Percentiles rank a stretch among this genome's conserved stretches.
These are phyloP conservation scores for Syrrhaptes paradoxus DNA, from an alignment of 2,113 vertebrate species.

Conservation along the genomic window DNA sequence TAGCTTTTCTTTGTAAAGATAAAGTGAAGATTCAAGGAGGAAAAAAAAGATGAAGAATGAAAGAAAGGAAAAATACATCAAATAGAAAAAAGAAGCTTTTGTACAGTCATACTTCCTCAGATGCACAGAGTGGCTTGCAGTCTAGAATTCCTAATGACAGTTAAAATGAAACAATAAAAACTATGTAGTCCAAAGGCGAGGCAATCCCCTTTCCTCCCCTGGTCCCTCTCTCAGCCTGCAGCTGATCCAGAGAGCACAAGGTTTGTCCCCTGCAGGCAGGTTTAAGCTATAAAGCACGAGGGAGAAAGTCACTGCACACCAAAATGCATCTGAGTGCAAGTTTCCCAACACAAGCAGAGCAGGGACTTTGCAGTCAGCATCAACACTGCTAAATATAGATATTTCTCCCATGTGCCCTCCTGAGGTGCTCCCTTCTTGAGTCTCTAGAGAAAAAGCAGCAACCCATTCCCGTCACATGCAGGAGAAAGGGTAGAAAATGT, in stretches of 20 bases:
- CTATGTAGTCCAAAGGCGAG: background rate
- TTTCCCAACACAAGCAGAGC: background rate
- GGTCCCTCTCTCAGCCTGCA: background rate
- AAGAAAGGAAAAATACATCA: background rate
- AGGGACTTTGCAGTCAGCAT: background rate
- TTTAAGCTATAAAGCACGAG: background rate
- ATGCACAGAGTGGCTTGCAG: background rate
- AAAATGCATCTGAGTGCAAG: background rate
- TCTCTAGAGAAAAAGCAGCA: background rate
- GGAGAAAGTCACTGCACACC: background rate
- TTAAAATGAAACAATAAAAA: slow-evolving; percentile 42
- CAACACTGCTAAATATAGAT: background rate
- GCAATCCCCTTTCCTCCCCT: background rate
- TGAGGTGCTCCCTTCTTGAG: accelerated
- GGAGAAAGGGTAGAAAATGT: background rate
- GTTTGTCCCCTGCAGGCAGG: background rate
- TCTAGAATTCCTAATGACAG: slow-evolving; percentile 12
- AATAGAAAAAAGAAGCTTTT: background rate
- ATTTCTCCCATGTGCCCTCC: background rate
- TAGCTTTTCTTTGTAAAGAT: background rate
- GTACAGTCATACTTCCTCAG: background rate
- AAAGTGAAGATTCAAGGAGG: background rate
- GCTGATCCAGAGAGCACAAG: background rate
- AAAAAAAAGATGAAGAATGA: background rate
- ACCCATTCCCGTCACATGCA: background rate